Evolutionary conservation across 1,140 invertebrate species (phyloP).

Genomic region (Hyles euphorbiae): DNA sequence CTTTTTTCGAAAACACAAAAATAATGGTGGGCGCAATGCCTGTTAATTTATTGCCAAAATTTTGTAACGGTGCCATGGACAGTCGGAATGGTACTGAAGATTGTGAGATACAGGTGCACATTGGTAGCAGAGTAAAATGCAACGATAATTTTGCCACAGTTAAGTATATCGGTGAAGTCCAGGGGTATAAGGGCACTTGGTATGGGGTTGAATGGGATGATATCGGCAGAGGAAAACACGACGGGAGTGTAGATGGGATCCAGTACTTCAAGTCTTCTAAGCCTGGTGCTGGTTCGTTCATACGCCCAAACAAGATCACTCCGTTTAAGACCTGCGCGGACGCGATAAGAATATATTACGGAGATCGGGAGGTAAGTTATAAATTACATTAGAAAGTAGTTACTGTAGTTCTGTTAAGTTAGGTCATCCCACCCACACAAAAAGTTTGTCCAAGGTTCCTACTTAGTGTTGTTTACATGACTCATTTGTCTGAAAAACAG

Average conservation of each 20-base stretch:
- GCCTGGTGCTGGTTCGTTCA: conserved; percentile 88
- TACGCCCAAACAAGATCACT: conserved; percentile 87
- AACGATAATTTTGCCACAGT: conserved; percentile 65
- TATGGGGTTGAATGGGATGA: conserved; percentile 97
- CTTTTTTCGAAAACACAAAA: conserved; percentile 64
- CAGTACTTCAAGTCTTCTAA: conserved; percentile 87
- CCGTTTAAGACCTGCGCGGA: conserved; percentile 81
- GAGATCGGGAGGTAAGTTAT: conserved; percentile 74
- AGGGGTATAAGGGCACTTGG: conserved; percentile 81
- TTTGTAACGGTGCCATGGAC: conserved; percentile 70
- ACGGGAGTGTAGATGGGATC: conserved; percentile 87
- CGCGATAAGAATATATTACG: conserved; percentile 86
- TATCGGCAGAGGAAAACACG: conserved; percentile 89
- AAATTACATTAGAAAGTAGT: not conserved
- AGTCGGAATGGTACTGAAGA: conserved; percentile 58
- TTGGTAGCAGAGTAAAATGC: conserved; percentile 65
- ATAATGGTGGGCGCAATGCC: conserved; percentile 75
- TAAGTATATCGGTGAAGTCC: conserved; percentile 72
- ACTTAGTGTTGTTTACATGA: too few species aligned
- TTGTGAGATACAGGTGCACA: conserved; percentile 53
- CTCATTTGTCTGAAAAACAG: not conserved
- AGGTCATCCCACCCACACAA: conserved; percentile 18
- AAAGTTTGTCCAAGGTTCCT: not conserved
- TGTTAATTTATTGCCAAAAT: conserved; percentile 70
- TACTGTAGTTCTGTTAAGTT: not conserved